Evolutionary conservation across 1,140 invertebrate genomes (phyloP).

Genomic region (Micrasema longulum): DNA sequence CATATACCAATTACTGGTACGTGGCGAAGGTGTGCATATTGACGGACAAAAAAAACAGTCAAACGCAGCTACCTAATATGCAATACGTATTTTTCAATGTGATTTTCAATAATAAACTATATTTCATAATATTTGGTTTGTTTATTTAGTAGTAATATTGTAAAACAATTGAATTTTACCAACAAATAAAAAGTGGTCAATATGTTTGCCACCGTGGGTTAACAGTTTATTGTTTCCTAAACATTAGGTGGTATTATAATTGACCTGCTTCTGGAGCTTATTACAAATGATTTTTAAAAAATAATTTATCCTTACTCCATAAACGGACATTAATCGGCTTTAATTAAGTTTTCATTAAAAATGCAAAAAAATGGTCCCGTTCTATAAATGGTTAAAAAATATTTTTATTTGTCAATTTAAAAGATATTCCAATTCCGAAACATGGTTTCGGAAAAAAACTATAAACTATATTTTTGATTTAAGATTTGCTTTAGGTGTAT

Average conservation of each 20-base stretch:
- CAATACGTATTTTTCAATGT: not conserved
- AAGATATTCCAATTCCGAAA: no score
- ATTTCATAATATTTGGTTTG: not conserved
- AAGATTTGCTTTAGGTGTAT: no score
- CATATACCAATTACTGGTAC: not conserved
- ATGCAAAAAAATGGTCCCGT: conserved; percentile 20
- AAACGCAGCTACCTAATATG: no score
- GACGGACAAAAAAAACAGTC: no score
- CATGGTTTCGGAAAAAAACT: no score
- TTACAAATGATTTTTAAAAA: conserved; percentile 27
- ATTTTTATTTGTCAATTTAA: not conserved
- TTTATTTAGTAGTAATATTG: conserved; percentile 7
- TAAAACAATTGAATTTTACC: conserved; percentile 21
- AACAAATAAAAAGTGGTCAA: conserved; percentile 13
- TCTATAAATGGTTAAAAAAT: conserved; percentile 26
- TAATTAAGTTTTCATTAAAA: conserved; percentile 27
- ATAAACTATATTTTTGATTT: no score
- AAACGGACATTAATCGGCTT: conserved; percentile 21
- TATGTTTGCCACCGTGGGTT: conserved; percentile 32
- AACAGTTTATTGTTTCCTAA: no score
- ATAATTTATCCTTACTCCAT: conserved; percentile 7
- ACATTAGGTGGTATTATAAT: conserved; percentile 35
- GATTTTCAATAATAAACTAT: not conserved
- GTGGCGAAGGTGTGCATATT: no score
- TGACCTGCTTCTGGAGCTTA: conserved; percentile 26